Conservation (phyloP, 2,888 invertebrate species). For the Physocephala rufipes region DNA sequence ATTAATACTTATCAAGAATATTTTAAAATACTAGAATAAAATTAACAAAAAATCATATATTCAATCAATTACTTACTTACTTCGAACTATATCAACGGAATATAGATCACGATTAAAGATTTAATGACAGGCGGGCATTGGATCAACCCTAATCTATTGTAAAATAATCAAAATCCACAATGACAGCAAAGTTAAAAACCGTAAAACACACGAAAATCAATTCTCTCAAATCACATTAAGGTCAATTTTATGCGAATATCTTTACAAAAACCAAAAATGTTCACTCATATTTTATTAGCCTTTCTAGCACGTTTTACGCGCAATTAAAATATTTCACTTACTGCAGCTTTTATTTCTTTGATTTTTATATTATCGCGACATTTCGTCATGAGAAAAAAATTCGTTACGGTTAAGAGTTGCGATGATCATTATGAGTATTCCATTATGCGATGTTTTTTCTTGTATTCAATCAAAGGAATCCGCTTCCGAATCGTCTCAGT, state of each 20-base stretch:
- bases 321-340: constrained; percentile 3
- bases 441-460: background rate
- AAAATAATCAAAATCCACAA: too few relatives aligned
- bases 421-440: background rate
- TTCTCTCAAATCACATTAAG: background rate
- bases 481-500: background rate
- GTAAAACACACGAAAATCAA: background rate
- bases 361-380: background rate
- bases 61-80: too few relatives aligned
- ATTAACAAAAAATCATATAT: too few relatives aligned
- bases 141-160: too few relatives aligned
- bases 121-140: too few relatives aligned
- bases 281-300: background rate
- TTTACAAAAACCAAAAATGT: background rate
- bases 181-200: background rate
- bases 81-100: too few relatives aligned
- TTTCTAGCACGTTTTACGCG: background rate
- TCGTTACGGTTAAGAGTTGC: background rate
- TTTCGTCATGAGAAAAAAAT: constrained; percentile 3
- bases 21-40: too few relatives aligned
- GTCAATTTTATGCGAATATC: background rate
- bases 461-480: background rate
- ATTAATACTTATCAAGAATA: too few relatives aligned
- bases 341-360: background rate
- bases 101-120: too few relatives aligned